Evolutionary conservation across 2,797 vertebrate species (phyloP), one percentile per base, ranked within the genome.

Genomic region (Carduelis carduelis): DNA sequence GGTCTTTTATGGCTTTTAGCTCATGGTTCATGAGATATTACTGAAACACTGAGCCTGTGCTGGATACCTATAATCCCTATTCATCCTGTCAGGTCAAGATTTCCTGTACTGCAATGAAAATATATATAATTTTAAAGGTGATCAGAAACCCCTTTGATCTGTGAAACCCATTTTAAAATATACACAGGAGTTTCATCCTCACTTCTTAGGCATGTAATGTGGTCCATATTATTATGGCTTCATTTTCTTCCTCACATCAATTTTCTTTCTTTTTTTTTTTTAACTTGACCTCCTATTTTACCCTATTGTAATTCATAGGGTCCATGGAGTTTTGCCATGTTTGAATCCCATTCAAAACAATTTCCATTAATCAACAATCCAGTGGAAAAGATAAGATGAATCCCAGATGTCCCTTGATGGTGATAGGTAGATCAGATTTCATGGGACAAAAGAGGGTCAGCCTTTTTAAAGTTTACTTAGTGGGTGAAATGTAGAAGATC

Each of bases 381-480:
- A 87, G 81, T 91, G 91, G 88, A 93, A 96, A 97, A 96, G 96
- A 96, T 96, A 97, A 96, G 96, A 98, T 97, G 96, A 97, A 96
- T 96, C 97, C 97, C 98, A 98, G 97, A 97, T 98, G 97, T 97
- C 89, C 81, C 81, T 69, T 84, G 79, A 96, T 93, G 91, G 76
- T 90, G 94, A 96, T 43, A 96, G 71, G 88, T 81, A 83, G 89
- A 90, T 97, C 95, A 87, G 74, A 93, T 98, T 98, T 96, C 97
- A 94, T 22, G 46, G 93, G 87, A 97, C 89, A 96, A 84, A 95
- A 95, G 55, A 92, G 65, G 75, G 83, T 92, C 95, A 97, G 83
- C 35, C 79, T 94, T 93, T 93, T 80, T n/a, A 86, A 94, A 92
- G 93, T 91, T 96, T 96, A 96, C 88, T 97, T 95, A 92, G 76